Percentiles rank a stretch among this genome's conserved stretches.
These are phyloP conservation scores for Brachymystax lenok DNA, from an alignment of 2,797 vertebrate genomes.

Conservation along the genomic window DNA sequence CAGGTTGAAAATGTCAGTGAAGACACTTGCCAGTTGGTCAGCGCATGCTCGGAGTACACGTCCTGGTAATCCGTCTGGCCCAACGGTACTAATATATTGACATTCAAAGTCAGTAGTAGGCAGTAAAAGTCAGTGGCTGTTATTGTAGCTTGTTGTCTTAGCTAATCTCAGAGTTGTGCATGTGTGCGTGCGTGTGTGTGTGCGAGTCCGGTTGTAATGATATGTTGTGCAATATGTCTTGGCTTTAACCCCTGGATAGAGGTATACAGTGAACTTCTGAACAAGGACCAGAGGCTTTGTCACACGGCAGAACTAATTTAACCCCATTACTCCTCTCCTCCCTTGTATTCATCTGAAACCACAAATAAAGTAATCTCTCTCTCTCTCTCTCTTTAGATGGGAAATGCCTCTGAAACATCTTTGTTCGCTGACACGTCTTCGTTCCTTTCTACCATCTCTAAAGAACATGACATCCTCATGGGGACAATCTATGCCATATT, in stretches of 20 bases:
- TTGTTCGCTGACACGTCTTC: constrained; percentile 70
- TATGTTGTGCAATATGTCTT: not conserved
- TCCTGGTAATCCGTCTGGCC: too few species aligned
- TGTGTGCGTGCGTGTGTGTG: not conserved
- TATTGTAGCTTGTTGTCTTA: not conserved
- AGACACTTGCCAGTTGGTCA: too few species aligned
- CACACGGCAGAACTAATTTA: not conserved
- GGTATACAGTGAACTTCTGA: not conserved
- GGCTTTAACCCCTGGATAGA: not conserved
- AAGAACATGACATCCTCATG: constrained; percentile 82
- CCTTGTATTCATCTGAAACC: too few species aligned
- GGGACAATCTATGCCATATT: constrained; percentile 80
- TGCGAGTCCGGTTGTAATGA: not conserved
- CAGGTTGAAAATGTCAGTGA: too few species aligned
- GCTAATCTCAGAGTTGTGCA: not conserved
- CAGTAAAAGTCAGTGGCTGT: not conserved
- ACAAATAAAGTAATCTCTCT: not conserved
- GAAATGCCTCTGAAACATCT: constrained; percentile 78
- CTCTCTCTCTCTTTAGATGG: constrained; percentile 77
- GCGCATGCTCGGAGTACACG: too few species aligned
- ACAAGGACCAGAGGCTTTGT: not conserved
- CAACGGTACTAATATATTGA: not conserved
- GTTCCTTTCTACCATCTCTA: constrained; percentile 78
- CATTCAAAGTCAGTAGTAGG: not conserved
- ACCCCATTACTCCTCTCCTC: too few species aligned